Evolutionary conservation across 2,113 vertebrate species (phyloP).

Genomic region (Eubucco bourcierii): DNA sequence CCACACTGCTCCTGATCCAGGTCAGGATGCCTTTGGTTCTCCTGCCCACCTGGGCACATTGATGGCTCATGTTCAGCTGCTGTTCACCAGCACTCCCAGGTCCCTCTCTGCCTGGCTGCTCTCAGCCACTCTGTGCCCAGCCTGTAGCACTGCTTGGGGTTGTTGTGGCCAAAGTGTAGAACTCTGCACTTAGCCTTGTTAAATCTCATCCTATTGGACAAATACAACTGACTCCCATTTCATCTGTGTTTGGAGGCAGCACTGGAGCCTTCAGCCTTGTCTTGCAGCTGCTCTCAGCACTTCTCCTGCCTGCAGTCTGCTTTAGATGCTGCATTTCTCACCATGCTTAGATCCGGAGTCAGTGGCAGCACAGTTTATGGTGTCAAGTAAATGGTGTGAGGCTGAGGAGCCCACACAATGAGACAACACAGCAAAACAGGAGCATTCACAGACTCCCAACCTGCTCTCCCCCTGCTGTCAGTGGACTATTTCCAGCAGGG

Average conservation of each 20-base stretch:
- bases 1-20: no score
- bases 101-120: no score
- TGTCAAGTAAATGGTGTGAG: neutral
- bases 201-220: neutral
- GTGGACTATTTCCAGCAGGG: neutral
- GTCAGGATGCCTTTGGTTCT: no score
- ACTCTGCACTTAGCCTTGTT: no score
- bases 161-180: no score
- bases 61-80: no score
- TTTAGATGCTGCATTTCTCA: neutral
- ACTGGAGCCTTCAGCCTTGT: neutral
- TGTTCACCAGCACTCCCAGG: no score
- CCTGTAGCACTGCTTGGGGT: no score
- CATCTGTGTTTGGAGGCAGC: neutral
- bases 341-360: accelerated
- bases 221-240: neutral
- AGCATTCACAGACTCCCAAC: neutral
- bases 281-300: neutral
- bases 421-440: neutral
- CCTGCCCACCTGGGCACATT: no score
- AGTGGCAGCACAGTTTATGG: neutral
- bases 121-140: no score
- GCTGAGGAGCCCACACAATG: neutral
- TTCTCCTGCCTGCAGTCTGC: neutral
- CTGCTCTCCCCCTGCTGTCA: neutral